Evolutionary conservation across 2,888 invertebrate genomes (phyloP), one percentile per base, ranked within the genome.

Genomic region (Nymphalis polychloros): DNA sequence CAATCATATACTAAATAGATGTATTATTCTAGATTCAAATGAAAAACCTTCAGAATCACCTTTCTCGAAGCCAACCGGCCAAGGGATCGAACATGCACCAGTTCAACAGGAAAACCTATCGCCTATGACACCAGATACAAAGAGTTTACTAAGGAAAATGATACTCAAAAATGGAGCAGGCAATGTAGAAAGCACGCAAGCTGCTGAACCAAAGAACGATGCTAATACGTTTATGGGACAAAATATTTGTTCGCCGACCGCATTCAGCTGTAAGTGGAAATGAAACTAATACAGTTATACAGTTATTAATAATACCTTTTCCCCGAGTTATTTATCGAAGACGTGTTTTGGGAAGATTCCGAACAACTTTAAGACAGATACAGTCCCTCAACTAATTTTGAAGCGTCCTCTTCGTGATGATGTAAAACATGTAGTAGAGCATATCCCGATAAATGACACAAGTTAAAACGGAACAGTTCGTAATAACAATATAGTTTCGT

Each of bases 171-270:
- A 87, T 2, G 64, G 35, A 1, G n/a, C 35, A 19, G 10, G 73
- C 85, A 23, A 72, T 86, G 10, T 84, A 85, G 69, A 87, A 76
- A 68, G 63, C 46, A 86, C 86, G 68, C 62, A 85, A 73, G 77
- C 81, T 0, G 80, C 61, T 63, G 73, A 82, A 76, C 48, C 72
- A n/a, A 79, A 79, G 65, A 85, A 77, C 50, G 83, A 84, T 41
- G 75, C 76, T 1, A 90, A 85, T 68, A 81, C 80, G 0, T 92
- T 92, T 61, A 87, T 91, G 88, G 91, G 90, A 67, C 91, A 90
- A 72, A 86, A 84, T 64, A 90, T 92, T 72, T 92, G 92, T 75
- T 85, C 89, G 4, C 92, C 92, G 2, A 79, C 83, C 31, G 79
- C 84, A 1, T 86, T 88, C 74, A 75, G 77, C 47, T 82, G 90